Base-by-base conservation (phyloP, 2,113 vertebrate species). In the Percina caprodes region DNA sequence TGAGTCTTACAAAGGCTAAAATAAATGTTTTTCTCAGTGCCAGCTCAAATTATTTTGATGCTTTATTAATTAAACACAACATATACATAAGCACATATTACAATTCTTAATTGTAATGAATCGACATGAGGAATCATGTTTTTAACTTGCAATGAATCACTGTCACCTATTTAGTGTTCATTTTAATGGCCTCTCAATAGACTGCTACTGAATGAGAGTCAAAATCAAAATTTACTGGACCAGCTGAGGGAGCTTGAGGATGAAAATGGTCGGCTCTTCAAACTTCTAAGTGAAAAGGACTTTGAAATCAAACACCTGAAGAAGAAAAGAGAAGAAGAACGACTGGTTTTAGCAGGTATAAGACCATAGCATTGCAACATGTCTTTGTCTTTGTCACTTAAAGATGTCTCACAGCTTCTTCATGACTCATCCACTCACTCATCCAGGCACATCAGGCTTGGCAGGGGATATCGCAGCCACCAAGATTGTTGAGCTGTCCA, bases 401-500 rank as follows among this genome's bases (percentile, higher is more conserved):
- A 3, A 39, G 10, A 9, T n/a, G 11, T 0, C 10, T 52, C 5
- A 59, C 48, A 58, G n/a, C 8, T 10, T 56, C 6, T 52, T 73
- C 7, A 42, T 78, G 63, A 62, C 77, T 69, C 3, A 55, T 46
- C 30, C 23, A 6, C 46, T 82, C 14, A 12, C 73, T 0, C 65
- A 52, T 72, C 62, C 11, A 99, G 98, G 96, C 33, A 91, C 92
- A 0, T 83, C 95, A 0, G 96, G 96, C 2, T 35, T 97, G 51
- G 85, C 96, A 3, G 97, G 97, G 54, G 97, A 99, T 21, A 88
- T 93, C 14, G 96, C 97, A 0, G 97, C 98, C 69, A 93, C 95
- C 54, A 99, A 97, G 93, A 98, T 99, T 0, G 96, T 99, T 0
- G 97, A 98, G 74, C 80, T 99, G 87, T 97, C 98, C 67, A 99